Percentiles rank a stretch among this genome's conserved stretches.
Conservation (phyloP, 2,113 vertebrate genomes). For the Rissa tridactyla region DNA sequence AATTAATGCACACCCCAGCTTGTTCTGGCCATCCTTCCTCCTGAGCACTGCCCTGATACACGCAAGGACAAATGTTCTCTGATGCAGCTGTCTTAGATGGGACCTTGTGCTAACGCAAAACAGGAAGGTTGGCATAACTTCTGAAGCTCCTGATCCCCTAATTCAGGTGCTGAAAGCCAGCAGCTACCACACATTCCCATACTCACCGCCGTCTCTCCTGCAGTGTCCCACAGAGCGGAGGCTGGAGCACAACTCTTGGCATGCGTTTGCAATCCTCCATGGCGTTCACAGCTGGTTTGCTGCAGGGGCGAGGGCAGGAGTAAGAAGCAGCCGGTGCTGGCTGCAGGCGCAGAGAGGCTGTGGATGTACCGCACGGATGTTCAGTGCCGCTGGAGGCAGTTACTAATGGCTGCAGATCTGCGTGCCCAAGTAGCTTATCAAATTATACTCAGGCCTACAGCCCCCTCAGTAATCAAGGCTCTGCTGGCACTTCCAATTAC, state of each 20-base stretch:
- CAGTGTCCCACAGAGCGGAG: not conserved
- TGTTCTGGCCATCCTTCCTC: not conserved
- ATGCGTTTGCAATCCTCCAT: accelerated
- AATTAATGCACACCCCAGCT: not conserved
- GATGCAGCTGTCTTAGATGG: accelerated
- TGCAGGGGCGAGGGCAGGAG: not conserved
- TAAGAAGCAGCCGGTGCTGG: not conserved
- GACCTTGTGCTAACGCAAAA: not conserved
- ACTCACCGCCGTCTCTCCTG: not conserved
- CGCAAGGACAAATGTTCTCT: accelerated
- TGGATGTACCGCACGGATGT: not conserved
- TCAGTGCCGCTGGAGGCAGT: not conserved
- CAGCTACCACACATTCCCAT: not conserved
- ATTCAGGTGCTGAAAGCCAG: not conserved
- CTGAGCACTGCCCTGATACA: not conserved
- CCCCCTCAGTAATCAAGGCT: not conserved
- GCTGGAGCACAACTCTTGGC: not conserved
- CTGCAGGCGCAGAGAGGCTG: not conserved
- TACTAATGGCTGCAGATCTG: not conserved
- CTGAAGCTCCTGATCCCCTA: not conserved
- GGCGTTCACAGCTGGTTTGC: not conserved
- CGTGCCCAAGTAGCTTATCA: not conserved
- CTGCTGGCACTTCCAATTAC: not conserved
- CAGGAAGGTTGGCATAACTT: not conserved
- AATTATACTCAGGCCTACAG: not conserved